These are phyloP conservation scores for Agrochola lota DNA, from an alignment of 2,888 invertebrate genomes.

Conservation along the genomic window DNA sequence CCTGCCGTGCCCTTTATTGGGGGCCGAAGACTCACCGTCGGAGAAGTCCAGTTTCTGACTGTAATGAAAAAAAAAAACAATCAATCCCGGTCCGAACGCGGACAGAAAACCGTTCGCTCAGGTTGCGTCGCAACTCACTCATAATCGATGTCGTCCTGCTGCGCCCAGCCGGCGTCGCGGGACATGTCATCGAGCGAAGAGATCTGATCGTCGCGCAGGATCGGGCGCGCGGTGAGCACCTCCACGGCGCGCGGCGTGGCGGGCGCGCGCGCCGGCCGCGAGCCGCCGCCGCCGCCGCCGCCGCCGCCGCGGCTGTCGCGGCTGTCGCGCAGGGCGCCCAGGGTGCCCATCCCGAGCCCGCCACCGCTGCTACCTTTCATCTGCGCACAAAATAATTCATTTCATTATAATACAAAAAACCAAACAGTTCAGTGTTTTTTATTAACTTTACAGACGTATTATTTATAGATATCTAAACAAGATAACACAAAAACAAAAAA, in stretches of 20 bases:
- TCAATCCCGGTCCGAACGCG: not conserved
- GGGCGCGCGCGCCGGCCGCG: conserved; percentile 76
- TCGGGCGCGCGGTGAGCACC: conserved; percentile 94
- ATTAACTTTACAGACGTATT: not conserved
- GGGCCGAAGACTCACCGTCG: conserved; percentile 94
- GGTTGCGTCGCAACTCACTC: conserved; percentile 89
- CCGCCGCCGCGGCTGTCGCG: conserved; percentile 80
- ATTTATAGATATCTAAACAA: not conserved
- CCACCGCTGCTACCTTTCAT: conserved; percentile 88
- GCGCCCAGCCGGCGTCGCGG: conserved; percentile 97
- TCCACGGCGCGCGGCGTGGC: conserved; percentile 90
- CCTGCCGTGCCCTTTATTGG: conserved; percentile 79
- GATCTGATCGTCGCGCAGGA: conserved; percentile 98
- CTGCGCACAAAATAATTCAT: conserved; percentile 61
- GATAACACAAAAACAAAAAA: no score
- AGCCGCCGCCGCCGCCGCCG: conserved; percentile 69
- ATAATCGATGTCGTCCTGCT: conserved; percentile 98
- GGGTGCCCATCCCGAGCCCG: conserved; percentile 86
- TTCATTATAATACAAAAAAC: not conserved
- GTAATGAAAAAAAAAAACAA: conserved; percentile 69
- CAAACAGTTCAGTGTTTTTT: not conserved
- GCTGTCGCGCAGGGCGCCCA: conserved; percentile 83
- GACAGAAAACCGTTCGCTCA: not conserved
- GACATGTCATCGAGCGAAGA: conserved; percentile 97
- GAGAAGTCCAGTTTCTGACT: conserved; percentile 98